Conservation (phyloP, 2,113 vertebrate genomes). For the Laticauda colubrina region DNA sequence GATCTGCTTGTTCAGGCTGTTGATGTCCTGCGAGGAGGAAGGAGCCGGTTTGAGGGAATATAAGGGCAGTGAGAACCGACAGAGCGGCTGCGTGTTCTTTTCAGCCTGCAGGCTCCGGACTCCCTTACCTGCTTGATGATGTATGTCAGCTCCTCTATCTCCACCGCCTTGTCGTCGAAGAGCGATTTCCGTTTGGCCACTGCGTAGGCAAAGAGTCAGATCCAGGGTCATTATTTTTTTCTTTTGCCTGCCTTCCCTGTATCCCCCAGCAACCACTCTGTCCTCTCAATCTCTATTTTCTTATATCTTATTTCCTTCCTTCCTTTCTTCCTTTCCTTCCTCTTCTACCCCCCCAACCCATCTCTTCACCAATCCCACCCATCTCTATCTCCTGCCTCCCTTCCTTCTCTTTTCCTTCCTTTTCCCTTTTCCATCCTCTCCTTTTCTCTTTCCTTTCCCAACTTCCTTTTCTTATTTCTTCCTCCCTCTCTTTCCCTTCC, state of each 20-base stretch:
- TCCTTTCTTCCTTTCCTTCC: neutral
- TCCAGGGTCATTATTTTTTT: too few species aligned
- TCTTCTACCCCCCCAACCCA: too few species aligned
- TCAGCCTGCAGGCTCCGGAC: fast-evolving
- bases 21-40: slow-evolving; percentile 78
- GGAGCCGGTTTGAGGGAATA: neutral
- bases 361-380: too few species aligned
- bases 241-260: neutral
- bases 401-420: too few species aligned
- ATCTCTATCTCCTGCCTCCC: too few species aligned
- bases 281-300: neutral
- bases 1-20: slow-evolving; percentile 91
- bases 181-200: slow-evolving; percentile 93
- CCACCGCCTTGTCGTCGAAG: slow-evolving; percentile 89
- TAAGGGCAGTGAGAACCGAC: neutral
- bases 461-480: too few species aligned
- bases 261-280: neutral
- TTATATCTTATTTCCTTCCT: neutral
- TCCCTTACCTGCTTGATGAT: slow-evolving; percentile 87
- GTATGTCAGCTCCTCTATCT: slow-evolving; percentile 91
- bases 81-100: neutral
- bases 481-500: too few species aligned
- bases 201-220: slow-evolving; percentile 54
- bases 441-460: too few species aligned
- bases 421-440: too few species aligned